Evolutionary conservation across 2,888 invertebrate genomes (phyloP).

Genomic region (Eristalinus aeneus): DNA sequence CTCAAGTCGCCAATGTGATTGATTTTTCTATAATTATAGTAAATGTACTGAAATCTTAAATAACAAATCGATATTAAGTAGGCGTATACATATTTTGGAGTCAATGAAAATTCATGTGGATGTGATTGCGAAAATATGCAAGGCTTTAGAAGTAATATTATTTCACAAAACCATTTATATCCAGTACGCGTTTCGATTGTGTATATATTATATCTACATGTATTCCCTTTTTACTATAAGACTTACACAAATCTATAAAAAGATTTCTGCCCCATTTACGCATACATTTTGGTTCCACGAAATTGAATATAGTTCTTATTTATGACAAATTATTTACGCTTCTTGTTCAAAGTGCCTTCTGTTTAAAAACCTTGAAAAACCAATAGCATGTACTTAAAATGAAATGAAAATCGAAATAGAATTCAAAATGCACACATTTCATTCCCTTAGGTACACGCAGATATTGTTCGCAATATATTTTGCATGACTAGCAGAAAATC

Average conservation of each 20-base stretch:
- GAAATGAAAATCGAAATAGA: slow-evolving; percentile 31
- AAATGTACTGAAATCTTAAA: no score
- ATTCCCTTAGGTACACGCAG: slow-evolving; percentile 5
- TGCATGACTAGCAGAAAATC: slow-evolving; percentile 56
- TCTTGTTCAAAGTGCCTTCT: neutral
- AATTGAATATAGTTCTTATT: neutral
- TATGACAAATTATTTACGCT: neutral
- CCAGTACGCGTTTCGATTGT: no score
- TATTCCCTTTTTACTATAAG: no score
- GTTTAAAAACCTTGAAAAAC: neutral
- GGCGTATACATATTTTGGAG: no score
- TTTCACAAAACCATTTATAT: no score
- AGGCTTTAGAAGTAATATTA: no score
- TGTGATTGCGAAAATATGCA: no score
- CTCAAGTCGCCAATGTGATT: no score
- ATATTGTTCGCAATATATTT: slow-evolving; percentile 46
- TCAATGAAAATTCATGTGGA: no score
- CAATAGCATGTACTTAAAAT: slow-evolving; percentile 35
- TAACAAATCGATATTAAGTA: no score
- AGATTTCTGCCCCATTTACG: neutral
- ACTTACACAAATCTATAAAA: neutral
- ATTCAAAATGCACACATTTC: slow-evolving; percentile 20
- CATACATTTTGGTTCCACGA: neutral
- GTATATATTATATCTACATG: no score
- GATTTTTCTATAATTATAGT: no score